Evolutionary conservation across 2,113 vertebrate species (phyloP), one percentile per base, ranked within the genome.

Genomic region (Grantiella picta): DNA sequence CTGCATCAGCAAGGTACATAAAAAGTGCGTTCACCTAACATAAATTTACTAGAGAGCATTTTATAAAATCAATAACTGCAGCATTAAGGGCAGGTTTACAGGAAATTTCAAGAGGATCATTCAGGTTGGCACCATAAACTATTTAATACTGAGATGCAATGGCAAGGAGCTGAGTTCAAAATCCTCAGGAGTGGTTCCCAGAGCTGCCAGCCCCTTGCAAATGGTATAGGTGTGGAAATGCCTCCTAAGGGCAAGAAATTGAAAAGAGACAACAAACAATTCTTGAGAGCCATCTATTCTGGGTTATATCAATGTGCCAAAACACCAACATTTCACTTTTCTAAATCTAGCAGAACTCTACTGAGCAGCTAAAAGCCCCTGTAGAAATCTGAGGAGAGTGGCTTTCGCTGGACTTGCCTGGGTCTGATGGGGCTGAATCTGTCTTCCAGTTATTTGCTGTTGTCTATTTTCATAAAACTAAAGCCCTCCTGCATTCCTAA

Each of bases 61-160:
- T 75, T 0, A 31, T 77, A 83, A 66, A 93, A 94, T 97, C 95
- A 79, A 94, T 97, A 68, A 19, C 6, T 49, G 20, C 47, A 68
- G 36, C 92, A 95, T 94, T 94, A 96, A 81, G 59, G 24, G 14
- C 20, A 53, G 56, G 14, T 42, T 92, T 94, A 75, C 85, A 96
- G 94, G 96, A 96, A 96, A 96, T 69, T 91, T 88, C 77, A 60
- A 71, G 36, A 90, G 40, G 78, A 60, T 86, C 47, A 18, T 93
- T 88, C 44, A 31, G 52, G 28, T 15, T 75, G 82, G 92, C 92
- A 95, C 88, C 90, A 81, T 85, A 71, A 75, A 75, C 53, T 94
- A 96, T 80, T 57, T 82, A 96, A 54, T 49, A 4, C 24, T 44
- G 76, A 88, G 47, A 50, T 1, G 5, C 47, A 83, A 16, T 33